phyloP scores from a whole-genome alignment of 2,797 vertebrate species.

The Enteromius unitaeniatus region DNA sequence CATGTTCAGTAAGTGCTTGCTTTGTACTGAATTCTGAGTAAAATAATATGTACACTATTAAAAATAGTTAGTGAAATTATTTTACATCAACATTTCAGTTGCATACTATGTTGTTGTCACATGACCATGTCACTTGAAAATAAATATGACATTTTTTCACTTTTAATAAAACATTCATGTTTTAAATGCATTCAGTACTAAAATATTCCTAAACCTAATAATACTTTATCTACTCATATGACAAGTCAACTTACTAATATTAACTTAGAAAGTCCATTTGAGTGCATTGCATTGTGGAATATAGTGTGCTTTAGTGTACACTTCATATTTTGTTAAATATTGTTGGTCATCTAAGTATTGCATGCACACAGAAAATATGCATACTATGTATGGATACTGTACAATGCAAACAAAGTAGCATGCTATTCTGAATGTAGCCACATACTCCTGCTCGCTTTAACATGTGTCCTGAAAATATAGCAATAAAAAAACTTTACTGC shows the following conservation, averaged over 20 bases:
- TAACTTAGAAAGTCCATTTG: neutral
- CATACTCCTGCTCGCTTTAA: neutral
- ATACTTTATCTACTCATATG: neutral
- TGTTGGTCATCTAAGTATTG: neutral
- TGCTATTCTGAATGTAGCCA: neutral
- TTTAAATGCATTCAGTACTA: neutral
- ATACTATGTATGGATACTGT: neutral
- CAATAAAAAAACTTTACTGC: neutral
- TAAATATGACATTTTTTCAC: neutral
- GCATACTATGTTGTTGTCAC: neutral
- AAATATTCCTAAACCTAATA: neutral
- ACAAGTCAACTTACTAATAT: neutral
- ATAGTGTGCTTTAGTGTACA: neutral
- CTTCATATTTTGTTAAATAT: neutral
- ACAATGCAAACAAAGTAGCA: neutral
- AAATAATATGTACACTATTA: neutral
- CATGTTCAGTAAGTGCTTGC: neutral
- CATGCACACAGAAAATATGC: neutral
- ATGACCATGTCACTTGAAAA: neutral
- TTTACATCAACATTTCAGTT: neutral
- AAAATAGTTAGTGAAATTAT: neutral
- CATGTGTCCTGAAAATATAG: neutral
- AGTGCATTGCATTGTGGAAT: neutral
- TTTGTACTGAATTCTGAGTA: neutral
- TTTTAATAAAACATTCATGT: neutral